These are phyloP conservation scores for Schlechtendalia chinensis DNA, from an alignment of 1,140 invertebrate genomes.

Conservation along the genomic window DNA sequence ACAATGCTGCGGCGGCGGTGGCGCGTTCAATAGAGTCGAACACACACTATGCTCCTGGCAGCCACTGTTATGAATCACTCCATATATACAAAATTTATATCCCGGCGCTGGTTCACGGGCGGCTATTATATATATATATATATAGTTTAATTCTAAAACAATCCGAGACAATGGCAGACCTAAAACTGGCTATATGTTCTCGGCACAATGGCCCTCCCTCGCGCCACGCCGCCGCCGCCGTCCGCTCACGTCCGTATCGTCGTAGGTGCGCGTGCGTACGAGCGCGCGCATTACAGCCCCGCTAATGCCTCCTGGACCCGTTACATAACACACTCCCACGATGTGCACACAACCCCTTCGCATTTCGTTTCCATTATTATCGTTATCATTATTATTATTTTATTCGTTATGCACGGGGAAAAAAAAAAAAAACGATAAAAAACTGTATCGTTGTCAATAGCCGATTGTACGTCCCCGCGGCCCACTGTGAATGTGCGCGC, in stretches of 20 bases:
- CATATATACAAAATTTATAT: conserved; percentile 50
- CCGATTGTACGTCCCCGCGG: neutral
- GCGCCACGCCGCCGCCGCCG: neutral
- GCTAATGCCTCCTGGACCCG: conserved; percentile 42
- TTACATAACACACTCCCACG: conserved; percentile 46
- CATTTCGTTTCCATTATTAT: conserved; percentile 19
- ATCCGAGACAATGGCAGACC: conserved; percentile 50
- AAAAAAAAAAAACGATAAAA: conserved; percentile 4
- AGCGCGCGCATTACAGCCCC: neutral
- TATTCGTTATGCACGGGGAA: neutral
- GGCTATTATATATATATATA: conserved; percentile 45
- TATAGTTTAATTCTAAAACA: conserved; percentile 49
- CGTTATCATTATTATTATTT: neutral
- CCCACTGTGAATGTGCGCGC: neutral
- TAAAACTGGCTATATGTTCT: conserved; percentile 49
- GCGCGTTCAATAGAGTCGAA: conserved; percentile 48
- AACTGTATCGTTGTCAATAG: conserved; percentile 39
- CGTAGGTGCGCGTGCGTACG: neutral
- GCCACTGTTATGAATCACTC: conserved; percentile 49
- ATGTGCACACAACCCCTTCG: conserved; percentile 36
- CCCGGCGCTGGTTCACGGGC: conserved; percentile 35
- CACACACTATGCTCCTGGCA: conserved; percentile 46
- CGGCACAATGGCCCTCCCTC: conserved; percentile 40
- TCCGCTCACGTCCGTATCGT: neutral
- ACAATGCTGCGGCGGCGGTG: conserved; percentile 31